Evolutionary conservation across 2,797 vertebrate genomes (phyloP).

Genomic region (Girardinus metallicus): DNA sequence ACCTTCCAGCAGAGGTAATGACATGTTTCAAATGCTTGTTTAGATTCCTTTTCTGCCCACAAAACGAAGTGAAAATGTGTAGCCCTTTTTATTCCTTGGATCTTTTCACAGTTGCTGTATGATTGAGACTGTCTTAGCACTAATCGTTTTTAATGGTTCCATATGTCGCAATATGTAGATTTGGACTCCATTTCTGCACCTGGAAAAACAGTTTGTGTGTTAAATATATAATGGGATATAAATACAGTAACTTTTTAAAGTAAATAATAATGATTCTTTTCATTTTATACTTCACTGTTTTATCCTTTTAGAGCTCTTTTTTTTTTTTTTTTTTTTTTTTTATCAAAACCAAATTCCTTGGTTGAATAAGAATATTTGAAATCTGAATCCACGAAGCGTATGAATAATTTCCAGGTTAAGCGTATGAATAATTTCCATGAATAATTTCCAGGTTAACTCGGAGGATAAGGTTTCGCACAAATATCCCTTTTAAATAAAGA

Average conservation of each 20-base stretch:
- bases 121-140: conserved; percentile 25
- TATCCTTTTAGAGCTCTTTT: background rate
- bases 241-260: background rate
- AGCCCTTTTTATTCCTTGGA: conserved; percentile 21
- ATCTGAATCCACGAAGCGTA: background rate
- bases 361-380: background rate
- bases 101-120: conserved; percentile 22
- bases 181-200: conserved; percentile 12
- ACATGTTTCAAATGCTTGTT: conserved; percentile 42
- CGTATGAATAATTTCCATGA: background rate
- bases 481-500: background rate
- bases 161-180: conserved; percentile 21
- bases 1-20: conserved; percentile 15
- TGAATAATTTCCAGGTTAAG: background rate
- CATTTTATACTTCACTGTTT: background rate
- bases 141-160: conserved; percentile 26
- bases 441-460: background rate
- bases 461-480: background rate
- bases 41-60: conserved; percentile 31
- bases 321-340: too few species aligned
- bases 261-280: background rate
- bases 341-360: background rate
- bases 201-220: background rate
- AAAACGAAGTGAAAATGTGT: conserved; percentile 10
- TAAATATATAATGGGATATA: background rate